Evolutionary conservation across 2,888 invertebrate species (phyloP).

Genomic region (Xylophagus ater): DNA sequence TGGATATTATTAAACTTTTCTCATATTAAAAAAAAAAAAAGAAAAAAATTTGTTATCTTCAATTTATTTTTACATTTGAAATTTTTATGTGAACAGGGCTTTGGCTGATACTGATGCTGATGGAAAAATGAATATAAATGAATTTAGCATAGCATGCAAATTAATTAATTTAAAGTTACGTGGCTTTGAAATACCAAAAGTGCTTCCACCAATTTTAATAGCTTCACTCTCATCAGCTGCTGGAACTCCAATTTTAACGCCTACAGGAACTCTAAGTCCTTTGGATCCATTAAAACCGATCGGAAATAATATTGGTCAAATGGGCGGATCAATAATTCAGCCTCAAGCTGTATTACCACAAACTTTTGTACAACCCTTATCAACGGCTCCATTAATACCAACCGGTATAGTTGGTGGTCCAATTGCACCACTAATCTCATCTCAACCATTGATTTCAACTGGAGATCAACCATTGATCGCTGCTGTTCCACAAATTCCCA

Average conservation of each 20-base stretch:
- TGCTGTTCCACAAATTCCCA: slow-evolving; percentile 14
- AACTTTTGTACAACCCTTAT: slow-evolving; percentile 10
- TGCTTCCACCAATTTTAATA: slow-evolving; percentile 65
- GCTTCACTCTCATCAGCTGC: slow-evolving; percentile 52
- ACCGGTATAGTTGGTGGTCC: slow-evolving; percentile 15
- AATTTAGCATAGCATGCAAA: slow-evolving; percentile 98
- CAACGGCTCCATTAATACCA: slow-evolving; percentile 14
- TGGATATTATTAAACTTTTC: too few species aligned
- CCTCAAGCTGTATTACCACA: slow-evolving; percentile 12
- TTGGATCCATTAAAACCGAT: slow-evolving; percentile 28
- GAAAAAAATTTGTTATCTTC: too few species aligned
- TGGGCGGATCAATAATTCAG: slow-evolving; percentile 11
- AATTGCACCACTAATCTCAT: slow-evolving; percentile 24
- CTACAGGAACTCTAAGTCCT: slow-evolving; percentile 34
- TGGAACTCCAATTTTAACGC: slow-evolving; percentile 35
- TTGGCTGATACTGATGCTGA: slow-evolving; percentile 93
- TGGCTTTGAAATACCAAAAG: slow-evolving; percentile 81
- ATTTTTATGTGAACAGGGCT: slow-evolving; percentile 45
- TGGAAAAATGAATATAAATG: slow-evolving; percentile 90
- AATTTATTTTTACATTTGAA: slow-evolving; percentile 5
- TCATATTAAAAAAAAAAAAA: too few species aligned
- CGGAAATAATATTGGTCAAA: slow-evolving; percentile 16
- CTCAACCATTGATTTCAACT: slow-evolving; percentile 25
- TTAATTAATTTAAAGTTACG: slow-evolving; percentile 85
- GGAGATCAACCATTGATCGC: slow-evolving; percentile 17